These are phyloP conservation scores for Melozone crissalis DNA, from an alignment of 2,113 vertebrate genomes.

Conservation along the genomic window DNA sequence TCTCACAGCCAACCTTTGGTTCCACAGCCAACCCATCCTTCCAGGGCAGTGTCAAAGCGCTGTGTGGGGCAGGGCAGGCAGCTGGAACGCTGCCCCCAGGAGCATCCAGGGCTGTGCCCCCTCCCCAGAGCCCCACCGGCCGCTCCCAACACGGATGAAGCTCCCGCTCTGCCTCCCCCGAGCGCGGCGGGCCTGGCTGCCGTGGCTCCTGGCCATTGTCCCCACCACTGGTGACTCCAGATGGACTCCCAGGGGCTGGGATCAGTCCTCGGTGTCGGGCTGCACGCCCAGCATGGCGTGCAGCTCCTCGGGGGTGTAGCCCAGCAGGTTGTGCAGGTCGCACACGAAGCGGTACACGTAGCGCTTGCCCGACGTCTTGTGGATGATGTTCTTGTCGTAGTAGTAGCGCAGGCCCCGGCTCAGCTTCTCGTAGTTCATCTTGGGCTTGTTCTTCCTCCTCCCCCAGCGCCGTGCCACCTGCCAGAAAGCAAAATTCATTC, in stretches of 20 bases:
- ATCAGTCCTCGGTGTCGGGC: conserved; percentile 88
- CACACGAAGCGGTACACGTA: conserved; percentile 92
- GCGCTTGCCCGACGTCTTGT: conserved; percentile 89
- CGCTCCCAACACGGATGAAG: background rate
- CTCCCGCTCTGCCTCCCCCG: background rate
- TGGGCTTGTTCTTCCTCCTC: conserved; percentile 89
- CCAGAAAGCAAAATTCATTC: background rate
- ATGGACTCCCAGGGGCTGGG: too few relatives aligned
- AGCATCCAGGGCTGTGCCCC: background rate
- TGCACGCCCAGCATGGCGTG: conserved; percentile 87
- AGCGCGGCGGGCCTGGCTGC: background rate
- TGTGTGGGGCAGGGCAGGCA: background rate
- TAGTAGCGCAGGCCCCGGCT: conserved; percentile 89
- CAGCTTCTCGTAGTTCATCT: conserved; percentile 94
- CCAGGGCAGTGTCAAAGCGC: background rate
- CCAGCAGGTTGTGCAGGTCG: conserved; percentile 86
- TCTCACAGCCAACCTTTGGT: conserved; percentile 32
- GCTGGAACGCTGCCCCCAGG: background rate
- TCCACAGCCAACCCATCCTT: conserved; percentile 30
- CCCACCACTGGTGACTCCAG: background rate
- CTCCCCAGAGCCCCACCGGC: background rate
- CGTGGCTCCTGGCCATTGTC: background rate
- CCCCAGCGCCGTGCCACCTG: conserved; percentile 90
- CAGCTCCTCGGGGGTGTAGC: conserved; percentile 85
- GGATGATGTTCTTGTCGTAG: conserved; percentile 93